A percentile compares a stretch with the other conserved stretches of the same genome.
Conservation (phyloP, 2,797 vertebrate species). For the Hypotaenidia philippensis region DNA sequence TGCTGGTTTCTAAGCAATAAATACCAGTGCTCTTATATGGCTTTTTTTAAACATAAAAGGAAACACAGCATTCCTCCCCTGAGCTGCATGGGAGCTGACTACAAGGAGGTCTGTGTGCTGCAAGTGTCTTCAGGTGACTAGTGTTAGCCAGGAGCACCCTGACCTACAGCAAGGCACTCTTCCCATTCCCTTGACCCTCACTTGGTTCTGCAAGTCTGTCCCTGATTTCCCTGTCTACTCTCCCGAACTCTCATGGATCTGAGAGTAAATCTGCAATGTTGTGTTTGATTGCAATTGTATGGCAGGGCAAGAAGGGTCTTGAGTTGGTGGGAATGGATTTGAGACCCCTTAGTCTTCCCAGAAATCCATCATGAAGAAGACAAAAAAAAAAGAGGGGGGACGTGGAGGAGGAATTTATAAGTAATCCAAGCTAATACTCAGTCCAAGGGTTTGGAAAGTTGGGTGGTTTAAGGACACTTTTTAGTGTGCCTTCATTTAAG, state of each 20-base stretch:
- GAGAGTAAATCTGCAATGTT: not conserved
- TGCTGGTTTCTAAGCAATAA: not conserved
- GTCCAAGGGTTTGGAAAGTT: not conserved
- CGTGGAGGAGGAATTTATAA: not conserved
- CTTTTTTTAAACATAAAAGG: not conserved
- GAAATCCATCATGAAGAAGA: not conserved
- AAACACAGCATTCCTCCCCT: not conserved
- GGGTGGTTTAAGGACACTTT: not conserved
- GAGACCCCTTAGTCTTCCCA: not conserved
- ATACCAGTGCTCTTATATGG: not conserved
- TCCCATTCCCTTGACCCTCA: not conserved
- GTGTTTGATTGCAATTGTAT: not conserved
- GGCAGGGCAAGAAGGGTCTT: not conserved
- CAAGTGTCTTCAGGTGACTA: not conserved
- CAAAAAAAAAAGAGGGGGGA: not conserved
- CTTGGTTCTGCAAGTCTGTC: not conserved
- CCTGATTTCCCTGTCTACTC: rapidly evolving
- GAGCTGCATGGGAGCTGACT: not conserved
- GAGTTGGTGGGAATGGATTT: not conserved
- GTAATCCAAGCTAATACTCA: not conserved
- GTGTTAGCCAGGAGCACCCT: not conserved
- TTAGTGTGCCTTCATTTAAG: not conserved
- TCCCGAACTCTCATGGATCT: not conserved
- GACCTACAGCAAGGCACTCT: not conserved
- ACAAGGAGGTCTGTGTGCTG: not conserved